These are phyloP conservation scores for Cyprinodon brontotheroides DNA, from an alignment of 2,113 vertebrate species.

Conservation along the genomic window DNA sequence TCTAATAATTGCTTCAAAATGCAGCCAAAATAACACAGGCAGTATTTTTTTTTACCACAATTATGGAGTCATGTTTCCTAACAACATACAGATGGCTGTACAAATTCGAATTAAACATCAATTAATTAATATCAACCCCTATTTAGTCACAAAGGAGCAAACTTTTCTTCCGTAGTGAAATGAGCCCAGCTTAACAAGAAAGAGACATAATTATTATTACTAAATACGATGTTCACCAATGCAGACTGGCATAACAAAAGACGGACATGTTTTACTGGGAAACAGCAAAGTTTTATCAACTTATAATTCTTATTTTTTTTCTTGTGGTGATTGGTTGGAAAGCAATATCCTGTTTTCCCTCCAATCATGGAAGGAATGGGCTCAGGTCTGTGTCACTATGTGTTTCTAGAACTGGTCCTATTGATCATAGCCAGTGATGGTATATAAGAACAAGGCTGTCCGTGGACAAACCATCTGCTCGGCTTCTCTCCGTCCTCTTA, in stretches of 20 bases:
- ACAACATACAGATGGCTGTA: too few species aligned
- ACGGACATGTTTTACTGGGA: background rate
- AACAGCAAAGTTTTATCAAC: conserved; percentile 74
- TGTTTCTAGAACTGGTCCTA: conserved; percentile 70
- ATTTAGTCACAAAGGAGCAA: too few species aligned
- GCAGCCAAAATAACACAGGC: too few species aligned
- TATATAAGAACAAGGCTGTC: conserved; percentile 79
- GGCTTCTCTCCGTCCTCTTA: conserved; percentile 58
- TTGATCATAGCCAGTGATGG: conserved; percentile 91
- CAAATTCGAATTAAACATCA: too few species aligned
- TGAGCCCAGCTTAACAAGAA: too few species aligned
- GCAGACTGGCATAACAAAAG: background rate
- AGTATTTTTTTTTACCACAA: too few species aligned
- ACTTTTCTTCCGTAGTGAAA: too few species aligned
- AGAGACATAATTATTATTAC: too few species aligned
- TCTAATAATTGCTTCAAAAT: background rate
- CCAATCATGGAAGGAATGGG: conserved; percentile 81
- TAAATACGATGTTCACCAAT: background rate
- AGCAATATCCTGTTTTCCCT: conserved; percentile 84
- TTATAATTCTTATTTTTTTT: conserved; percentile 63
- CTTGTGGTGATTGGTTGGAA: conserved; percentile 68
- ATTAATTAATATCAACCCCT: too few species aligned
- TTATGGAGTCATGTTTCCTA: too few species aligned
- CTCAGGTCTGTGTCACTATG: conserved; percentile 57
- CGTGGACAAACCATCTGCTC: conserved; percentile 71